Conservation (phyloP, 2,113 vertebrate genomes). For the Prunella himalayana region DNA sequence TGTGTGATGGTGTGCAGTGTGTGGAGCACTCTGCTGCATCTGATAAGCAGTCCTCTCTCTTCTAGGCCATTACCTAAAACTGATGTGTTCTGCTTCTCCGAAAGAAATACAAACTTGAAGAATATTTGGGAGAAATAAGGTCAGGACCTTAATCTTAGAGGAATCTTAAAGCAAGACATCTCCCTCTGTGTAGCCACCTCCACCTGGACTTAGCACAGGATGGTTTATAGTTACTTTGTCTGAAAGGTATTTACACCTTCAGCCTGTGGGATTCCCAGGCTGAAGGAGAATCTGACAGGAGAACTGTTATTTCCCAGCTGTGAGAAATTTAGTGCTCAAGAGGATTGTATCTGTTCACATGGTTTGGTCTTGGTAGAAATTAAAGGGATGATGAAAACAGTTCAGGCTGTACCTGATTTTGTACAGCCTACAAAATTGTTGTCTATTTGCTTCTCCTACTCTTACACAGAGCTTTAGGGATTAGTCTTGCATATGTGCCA, state of each 20-base stretch:
- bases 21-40: not conserved
- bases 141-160: slow-evolving; percentile 43
- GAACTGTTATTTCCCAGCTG: not conserved
- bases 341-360: not conserved
- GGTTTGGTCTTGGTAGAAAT: not conserved
- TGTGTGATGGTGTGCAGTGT: not conserved
- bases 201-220: not conserved
- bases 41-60: slow-evolving; percentile 2
- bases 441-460: not conserved
- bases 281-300: not conserved
- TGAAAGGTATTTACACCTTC: slow-evolving; percentile 19
- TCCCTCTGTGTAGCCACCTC: not conserved
- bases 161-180: not conserved
- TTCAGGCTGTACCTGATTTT: not conserved
- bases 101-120: slow-evolving; percentile 21
- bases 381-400: not conserved
- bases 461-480: not conserved
- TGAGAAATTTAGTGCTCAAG: not conserved
- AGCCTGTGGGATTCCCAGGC: not conserved
- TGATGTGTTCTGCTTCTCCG: slow-evolving; percentile 14
- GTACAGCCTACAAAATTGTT: not conserved
- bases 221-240: not conserved
- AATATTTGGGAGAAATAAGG: slow-evolving; percentile 18
- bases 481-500: not conserved
- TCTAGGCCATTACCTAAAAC: slow-evolving; percentile 12